Base-by-base conservation (phyloP, 2,113 vertebrate genomes). In the Brachyistius frenatus region DNA sequence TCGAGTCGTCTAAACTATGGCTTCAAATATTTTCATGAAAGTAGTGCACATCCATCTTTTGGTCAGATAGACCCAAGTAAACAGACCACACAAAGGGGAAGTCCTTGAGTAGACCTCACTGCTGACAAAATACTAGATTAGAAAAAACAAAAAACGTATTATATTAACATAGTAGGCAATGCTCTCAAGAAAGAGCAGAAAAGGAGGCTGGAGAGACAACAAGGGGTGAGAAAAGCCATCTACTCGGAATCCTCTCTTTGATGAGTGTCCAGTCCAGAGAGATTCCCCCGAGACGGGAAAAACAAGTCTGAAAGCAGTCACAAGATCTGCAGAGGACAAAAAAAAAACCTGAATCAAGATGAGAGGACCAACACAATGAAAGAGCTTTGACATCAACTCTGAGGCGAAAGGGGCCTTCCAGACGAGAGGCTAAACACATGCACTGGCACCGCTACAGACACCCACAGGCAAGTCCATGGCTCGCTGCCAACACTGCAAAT, bases 391-490 rank as follows among this genome's bases (percentile, higher is more conserved):
- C 92, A 92, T 88, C 88, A 89, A 94, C 89, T 91, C 75, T 80
- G 86, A 89, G 84, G 89, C 66, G 15, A 91, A 89, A 61, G 83
- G 81, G 87, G 84, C 88, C 90, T 91, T 88, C 90, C 91, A 95
- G 94, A 94, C 92, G 71, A 90, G 88, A 93, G 92, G 92, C 92
- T 91, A 91, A 95, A 94, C 93, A 94, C 93, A 94, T 92, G 92
- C 91, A 84, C 92, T 94, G 92, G 93, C 93, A 90, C 73, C 44
- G 89, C 87, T 91, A 92, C 93, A 94, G 90, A 94, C 93, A 93
- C 91, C 93, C 93, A 94, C 92, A 93, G 93, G 93, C 94, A 84
- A 90, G 82, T 80, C 66, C 32, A 35, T 94, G 93, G 94, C 90
- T 76, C 66, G 3, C 76, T 81, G 93, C 94, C 94, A 95, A 85